Conservation (phyloP, 2,113 vertebrate species). For the Hyperopisus bebe region DNA sequence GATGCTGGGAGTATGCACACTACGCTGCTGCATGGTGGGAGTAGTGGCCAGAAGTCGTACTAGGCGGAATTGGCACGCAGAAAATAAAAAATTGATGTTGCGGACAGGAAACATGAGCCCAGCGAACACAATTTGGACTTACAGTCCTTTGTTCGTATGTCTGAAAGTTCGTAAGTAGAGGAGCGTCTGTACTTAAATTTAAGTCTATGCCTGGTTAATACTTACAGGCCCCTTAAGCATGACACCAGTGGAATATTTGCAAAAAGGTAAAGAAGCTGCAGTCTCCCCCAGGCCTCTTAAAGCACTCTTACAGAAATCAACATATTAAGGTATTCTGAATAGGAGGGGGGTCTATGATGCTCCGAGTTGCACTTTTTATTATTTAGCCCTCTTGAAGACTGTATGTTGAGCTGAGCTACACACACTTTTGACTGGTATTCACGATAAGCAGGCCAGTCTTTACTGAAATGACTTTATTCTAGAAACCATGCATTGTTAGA, state of each 20-base stretch:
- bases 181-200: background rate
- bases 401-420: background rate
- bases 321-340: background rate
- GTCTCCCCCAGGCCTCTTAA: background rate
- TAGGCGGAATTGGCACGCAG: no score
- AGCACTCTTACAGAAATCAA: background rate
- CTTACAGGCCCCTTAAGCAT: background rate
- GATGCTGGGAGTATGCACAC: no score
- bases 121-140: no score
- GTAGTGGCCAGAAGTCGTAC: no score
- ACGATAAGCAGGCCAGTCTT: background rate
- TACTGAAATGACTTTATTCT: background rate
- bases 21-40: rapidly evolving
- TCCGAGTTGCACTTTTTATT: background rate
- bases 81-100: no score
- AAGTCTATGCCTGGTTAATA: background rate
- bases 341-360: background rate
- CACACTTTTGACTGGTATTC: background rate
- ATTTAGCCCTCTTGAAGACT: background rate
- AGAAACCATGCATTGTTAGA: background rate
- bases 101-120: no score
- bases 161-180: no score
- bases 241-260: background rate
- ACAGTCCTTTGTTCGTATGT: no score
- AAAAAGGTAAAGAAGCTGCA: background rate